Evolutionary conservation across 1,140 invertebrate species (phyloP), one percentile per base, ranked within the genome.

Genomic region (Andricus grossulariae): DNA sequence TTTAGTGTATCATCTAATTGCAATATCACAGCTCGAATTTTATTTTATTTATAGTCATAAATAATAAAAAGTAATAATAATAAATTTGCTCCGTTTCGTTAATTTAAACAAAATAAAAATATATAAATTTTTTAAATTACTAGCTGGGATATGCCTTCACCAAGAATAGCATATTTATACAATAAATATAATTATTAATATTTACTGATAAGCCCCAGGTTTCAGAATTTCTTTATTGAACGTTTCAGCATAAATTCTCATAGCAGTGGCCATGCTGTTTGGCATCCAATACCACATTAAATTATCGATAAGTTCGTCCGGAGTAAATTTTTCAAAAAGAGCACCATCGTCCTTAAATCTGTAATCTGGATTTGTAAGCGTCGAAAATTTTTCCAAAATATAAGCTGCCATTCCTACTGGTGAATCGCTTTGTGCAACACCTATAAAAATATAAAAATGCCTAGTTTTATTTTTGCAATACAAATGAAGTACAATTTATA

Each of bases 261-360:
- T 90, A 0, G 94, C 93, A 0, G 94, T 93, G 0, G 94, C 94
- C 45, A 95, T 95, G 71, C 92, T 93, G n/a, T 93, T 93, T 18
- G 93, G 93, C 1, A 93, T 89, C 95, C 95, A 97, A 85, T 97
- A 97, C 76, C 96, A 89, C 94, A 96, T 96, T 3, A 96, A 91
- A 84, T 95, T 96, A 76, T 96, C 96, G 3, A 97, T 85, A 0
- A 97, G 84, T 80, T 94, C 92, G 76, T 94, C 93, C 52, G 93
- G 86, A 8, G 91, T 88, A 84, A 93, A 95, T 80, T 93, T 93
- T 1, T 91, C 87, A 1, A 91, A 88, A 11, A 96, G 85, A 45
- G 94, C 94, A 10, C 94, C 94, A 84, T 96, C 94, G 16, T 85
- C 83, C 73, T 72, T 73, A 71, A 74, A 73, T 89, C 88, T 76